These are phyloP conservation scores for Plemyria rubiginata DNA, from an alignment of 2,888 invertebrate genomes.

Conservation along the genomic window DNA sequence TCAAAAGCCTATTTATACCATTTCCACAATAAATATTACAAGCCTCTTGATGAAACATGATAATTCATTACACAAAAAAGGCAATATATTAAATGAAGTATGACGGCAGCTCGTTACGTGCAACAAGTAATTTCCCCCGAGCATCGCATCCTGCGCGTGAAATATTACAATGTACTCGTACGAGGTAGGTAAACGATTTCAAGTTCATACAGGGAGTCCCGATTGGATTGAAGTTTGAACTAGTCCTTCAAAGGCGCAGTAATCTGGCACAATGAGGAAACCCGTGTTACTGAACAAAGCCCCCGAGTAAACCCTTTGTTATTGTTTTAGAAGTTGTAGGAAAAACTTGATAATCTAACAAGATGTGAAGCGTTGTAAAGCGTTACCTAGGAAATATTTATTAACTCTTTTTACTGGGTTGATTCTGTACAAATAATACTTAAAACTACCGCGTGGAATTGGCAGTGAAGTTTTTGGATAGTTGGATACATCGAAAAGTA, in stretches of 20 bases:
- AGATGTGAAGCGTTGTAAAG: too few species aligned
- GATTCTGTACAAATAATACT: too few species aligned
- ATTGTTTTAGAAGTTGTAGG: too few species aligned
- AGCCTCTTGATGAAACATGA: conserved; percentile 10
- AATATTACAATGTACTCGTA: conserved; percentile 16
- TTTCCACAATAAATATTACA: neutral
- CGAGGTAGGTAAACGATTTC: neutral
- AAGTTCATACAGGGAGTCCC: conserved; percentile 11
- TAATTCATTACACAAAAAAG: conserved; percentile 14
- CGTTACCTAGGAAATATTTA: too few species aligned
- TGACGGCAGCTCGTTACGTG: conserved; percentile 26
- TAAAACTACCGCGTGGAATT: too few species aligned
- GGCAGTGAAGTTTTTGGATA: too few species aligned
- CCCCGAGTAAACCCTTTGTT: too few species aligned
- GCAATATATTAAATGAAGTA: conserved; percentile 22
- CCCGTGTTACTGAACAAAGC: neutral
- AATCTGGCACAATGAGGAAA: neutral
- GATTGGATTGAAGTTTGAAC: conserved; percentile 1
- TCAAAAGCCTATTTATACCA: neutral
- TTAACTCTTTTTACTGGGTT: too few species aligned
- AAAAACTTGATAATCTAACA: too few species aligned
- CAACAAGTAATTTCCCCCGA: conserved; percentile 36
- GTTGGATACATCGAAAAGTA: too few species aligned
- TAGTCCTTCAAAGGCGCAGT: conserved; percentile 2
- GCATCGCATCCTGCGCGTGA: conserved; percentile 12